Conservation (phyloP, 2,888 invertebrate genomes). For the Scaptomyza tumidula region DNA sequence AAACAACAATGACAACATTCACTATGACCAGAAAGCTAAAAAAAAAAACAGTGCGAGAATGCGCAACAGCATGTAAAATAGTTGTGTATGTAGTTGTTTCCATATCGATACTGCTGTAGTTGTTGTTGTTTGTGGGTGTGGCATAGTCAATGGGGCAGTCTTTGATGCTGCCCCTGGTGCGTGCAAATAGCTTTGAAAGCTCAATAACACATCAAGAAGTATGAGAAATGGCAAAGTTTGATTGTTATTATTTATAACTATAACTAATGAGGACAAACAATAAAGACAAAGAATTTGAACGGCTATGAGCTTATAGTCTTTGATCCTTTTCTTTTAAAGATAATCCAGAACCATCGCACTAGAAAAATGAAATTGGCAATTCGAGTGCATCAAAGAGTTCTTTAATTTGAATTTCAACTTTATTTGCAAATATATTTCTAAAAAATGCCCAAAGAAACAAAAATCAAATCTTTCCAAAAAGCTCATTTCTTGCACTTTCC, state of each 20-base stretch:
- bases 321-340: not conserved
- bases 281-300: not conserved
- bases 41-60: slow-evolving; percentile 66
- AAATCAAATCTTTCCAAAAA: slow-evolving; percentile 34
- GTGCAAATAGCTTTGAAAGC: slow-evolving; percentile 19
- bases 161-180: slow-evolving; percentile 11
- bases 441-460: slow-evolving; percentile 6
- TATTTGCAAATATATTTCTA: not conserved
- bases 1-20: slow-evolving; percentile 16
- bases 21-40: slow-evolving; percentile 38
- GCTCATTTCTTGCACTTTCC: slow-evolving; percentile 26
- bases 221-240: not conserved
- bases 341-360: not conserved
- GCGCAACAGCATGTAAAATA: slow-evolving; percentile 71
- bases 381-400: not conserved
- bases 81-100: slow-evolving; percentile 46
- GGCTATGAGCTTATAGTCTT: not conserved
- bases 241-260: not conserved
- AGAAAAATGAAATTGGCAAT: not conserved
- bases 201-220: slow-evolving; percentile 11
- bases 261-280: not conserved
- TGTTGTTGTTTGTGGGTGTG: not conserved
- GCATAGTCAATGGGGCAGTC: not conserved
- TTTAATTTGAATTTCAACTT: slow-evolving; percentile 17
- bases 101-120: slow-evolving; percentile 25